Conservation (phyloP, 53 echinoderm and acorn worm species). For the Paracentrotus lividus region DNA sequence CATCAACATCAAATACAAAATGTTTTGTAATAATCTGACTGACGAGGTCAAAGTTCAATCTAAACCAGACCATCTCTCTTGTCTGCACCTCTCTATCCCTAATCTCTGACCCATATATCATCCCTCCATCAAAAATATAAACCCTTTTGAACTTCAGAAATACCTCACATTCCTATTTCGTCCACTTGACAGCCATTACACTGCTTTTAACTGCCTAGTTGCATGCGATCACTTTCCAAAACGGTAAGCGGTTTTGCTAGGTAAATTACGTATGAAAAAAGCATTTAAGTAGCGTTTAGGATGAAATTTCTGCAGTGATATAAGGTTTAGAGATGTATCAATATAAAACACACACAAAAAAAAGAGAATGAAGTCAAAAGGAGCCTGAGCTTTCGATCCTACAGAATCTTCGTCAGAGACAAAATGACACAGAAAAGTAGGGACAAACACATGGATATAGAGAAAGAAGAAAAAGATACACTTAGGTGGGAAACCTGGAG, state of each 20-base stretch:
- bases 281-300: neutral
- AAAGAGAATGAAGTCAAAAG: neutral
- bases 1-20: too few species aligned
- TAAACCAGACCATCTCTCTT: neutral
- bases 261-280: neutral
- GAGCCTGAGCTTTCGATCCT: too few species aligned
- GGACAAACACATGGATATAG: too few species aligned
- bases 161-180: neutral
- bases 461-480: too few species aligned
- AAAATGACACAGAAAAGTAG: too few species aligned
- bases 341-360: too few species aligned
- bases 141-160: conserved; percentile 16
- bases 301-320: neutral
- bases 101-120: conserved; percentile 43
- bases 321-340: neutral
- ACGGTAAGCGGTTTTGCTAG: neutral
- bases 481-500: too few species aligned
- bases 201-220: neutral
- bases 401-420: too few species aligned
- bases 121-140: neutral
- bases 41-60: neutral
- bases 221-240: neutral
- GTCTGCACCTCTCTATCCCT: conserved; percentile 16
- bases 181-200: neutral
- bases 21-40: neutral